phyloP scores from a whole-genome alignment of 2,888 invertebrate genomes.

The Chalcis sispes region DNA sequence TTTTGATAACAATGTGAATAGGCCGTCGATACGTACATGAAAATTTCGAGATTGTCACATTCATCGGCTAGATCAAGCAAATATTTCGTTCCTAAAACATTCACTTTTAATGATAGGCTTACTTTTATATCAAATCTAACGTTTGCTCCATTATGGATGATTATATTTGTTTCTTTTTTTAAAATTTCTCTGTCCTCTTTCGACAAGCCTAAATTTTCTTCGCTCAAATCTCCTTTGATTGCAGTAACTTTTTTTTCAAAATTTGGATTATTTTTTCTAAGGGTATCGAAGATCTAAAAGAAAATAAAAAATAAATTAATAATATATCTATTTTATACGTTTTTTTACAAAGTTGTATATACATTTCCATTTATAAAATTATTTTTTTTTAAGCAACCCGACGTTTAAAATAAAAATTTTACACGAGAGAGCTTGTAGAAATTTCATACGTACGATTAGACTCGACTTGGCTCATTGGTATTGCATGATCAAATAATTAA shows the following conservation, averaged over 20 bases:
- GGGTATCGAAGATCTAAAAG: slow-evolving; percentile 63
- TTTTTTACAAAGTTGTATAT: too few species aligned
- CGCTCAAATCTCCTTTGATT: slow-evolving; percentile 61
- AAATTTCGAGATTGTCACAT: slow-evolving; percentile 61
- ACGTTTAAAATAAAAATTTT: too few species aligned
- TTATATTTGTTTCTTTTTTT: slow-evolving; percentile 61
- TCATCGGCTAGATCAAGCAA: slow-evolving; percentile 64
- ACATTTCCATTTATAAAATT: too few species aligned
- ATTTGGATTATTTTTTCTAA: slow-evolving; percentile 59
- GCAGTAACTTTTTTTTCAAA: slow-evolving; percentile 59
- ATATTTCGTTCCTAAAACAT: slow-evolving; percentile 63
- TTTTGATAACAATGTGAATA: slow-evolving; percentile 62
- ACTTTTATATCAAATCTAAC: slow-evolving; percentile 60
- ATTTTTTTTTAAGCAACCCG: too few species aligned
- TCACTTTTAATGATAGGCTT: slow-evolving; percentile 55
- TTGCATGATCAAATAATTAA: too few species aligned
- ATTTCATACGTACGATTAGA: too few species aligned
- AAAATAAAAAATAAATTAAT: not conserved
- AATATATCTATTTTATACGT: too few species aligned
- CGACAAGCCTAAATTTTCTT: slow-evolving; percentile 61
- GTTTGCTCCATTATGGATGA: slow-evolving; percentile 64
- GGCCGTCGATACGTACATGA: slow-evolving; percentile 66
- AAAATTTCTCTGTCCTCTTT: slow-evolving; percentile 58
- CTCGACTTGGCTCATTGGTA: too few species aligned
- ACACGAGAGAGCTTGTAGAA: too few species aligned